Percentiles rank a stretch among this genome's conserved stretches.
These are phyloP conservation scores for Himantopus leucocephalus DNA, from an alignment of 2,113 vertebrate genomes.

Conservation along the genomic window DNA sequence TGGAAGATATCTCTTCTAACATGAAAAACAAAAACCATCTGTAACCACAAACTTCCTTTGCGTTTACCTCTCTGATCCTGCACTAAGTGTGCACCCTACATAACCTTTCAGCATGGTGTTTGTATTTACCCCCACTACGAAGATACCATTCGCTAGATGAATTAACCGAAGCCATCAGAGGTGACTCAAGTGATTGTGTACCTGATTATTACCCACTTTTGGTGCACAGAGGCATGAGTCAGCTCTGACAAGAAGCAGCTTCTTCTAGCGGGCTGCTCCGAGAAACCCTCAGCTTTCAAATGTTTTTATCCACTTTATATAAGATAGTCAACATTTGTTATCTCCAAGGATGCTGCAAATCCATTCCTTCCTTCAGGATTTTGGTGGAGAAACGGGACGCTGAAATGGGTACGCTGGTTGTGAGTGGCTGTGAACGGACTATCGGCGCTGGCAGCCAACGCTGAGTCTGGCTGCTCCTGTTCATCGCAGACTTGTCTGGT, in stretches of 20 bases:
- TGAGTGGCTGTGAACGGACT: fast-evolving
- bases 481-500: neutral
- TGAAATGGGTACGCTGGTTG: fast-evolving
- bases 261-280: too few species aligned
- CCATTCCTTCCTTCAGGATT: neutral
- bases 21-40: neutral
- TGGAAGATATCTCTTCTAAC: neutral
- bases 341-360: neutral
- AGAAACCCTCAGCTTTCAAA: neutral
- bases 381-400: neutral
- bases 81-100: neutral
- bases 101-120: too few species aligned
- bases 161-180: neutral
- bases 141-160: fast-evolving
- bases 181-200: too few species aligned
- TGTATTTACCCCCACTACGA: neutral
- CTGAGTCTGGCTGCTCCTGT: neutral
- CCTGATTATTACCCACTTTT: fast-evolving
- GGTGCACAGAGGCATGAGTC: neutral
- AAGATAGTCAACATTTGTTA: neutral
- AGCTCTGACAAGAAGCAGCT: neutral
- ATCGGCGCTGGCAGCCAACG: neutral
- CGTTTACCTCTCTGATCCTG: neutral
- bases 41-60: neutral
- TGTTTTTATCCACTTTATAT: neutral